A percentile compares a stretch with the other conserved stretches of the same genome.
Evolutionary conservation across 2,888 invertebrate species (phyloP).

Genomic region (Catotricha subobsoleta): DNA sequence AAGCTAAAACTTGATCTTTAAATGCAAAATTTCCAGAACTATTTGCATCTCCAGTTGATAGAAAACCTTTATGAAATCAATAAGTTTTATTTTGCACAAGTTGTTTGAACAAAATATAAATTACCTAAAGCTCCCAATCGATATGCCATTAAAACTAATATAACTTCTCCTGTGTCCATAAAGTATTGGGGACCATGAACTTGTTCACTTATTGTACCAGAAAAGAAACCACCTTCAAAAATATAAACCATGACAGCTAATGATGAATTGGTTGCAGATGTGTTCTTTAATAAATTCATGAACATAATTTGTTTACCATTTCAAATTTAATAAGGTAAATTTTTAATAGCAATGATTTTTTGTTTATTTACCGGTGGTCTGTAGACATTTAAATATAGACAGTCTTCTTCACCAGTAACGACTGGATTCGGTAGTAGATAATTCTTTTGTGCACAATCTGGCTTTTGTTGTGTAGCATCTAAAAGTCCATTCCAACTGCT

Average conservation of each 20-base stretch:
- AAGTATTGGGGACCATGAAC: conserved; percentile 11
- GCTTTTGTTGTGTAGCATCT: conserved; percentile 19
- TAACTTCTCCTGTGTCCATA: conserved; percentile 13
- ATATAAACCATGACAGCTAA: conserved; percentile 12
- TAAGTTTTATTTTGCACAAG: no score
- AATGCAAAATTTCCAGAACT: conserved; percentile 52
- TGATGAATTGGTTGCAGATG: conserved; percentile 29
- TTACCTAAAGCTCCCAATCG: conserved; percentile 23
- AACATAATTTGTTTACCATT: no score
- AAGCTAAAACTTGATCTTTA: conserved; percentile 48
- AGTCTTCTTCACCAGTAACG: conserved; percentile 14
- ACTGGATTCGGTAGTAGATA: conserved; percentile 17
- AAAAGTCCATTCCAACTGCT: conserved; percentile 16
- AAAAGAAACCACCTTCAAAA: conserved; percentile 11
- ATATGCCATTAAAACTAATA: conserved; percentile 11
- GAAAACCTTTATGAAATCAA: conserved; percentile 38
- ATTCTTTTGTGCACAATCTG: conserved; percentile 30
- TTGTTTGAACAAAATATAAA: conserved; percentile 30
- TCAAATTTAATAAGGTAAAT: background rate
- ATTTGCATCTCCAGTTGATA: conserved; percentile 46
- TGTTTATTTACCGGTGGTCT: conserved; percentile 3
- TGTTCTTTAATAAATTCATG: background rate
- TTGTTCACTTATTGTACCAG: conserved; percentile 8
- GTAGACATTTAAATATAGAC: conserved; percentile 11
- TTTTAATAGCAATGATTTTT: background rate